A percentile compares a stretch with the other conserved stretches of the same genome.
Conservation (phyloP, 2,888 invertebrate genomes). For the Nomada hirtipes region DNA sequence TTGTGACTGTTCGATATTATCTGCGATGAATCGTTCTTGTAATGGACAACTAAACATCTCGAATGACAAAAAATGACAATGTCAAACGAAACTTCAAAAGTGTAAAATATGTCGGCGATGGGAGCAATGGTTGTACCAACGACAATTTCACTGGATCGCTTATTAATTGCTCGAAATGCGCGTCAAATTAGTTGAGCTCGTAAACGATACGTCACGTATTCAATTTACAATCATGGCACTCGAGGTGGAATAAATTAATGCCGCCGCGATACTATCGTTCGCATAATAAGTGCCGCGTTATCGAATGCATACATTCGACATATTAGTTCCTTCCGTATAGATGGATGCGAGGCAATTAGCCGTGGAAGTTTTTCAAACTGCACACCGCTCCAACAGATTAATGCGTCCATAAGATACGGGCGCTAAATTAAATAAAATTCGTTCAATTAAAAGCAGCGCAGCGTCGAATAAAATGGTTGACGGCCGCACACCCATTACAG, state of each 20-base stretch:
- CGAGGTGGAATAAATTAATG: conserved; percentile 81
- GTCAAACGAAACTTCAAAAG: conserved; percentile 30
- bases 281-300: conserved; percentile 80
- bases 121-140: conserved; percentile 44
- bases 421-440: conserved; percentile 33
- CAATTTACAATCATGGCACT: conserved; percentile 78
- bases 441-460: not conserved
- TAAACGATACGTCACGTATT: conserved; percentile 81
- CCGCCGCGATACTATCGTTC: conserved; percentile 74
- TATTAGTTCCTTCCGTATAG: conserved; percentile 42
- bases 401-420: conserved; percentile 60
- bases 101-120: conserved; percentile 3
- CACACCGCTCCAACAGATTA: conserved; percentile 42
- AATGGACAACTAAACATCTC: not conserved
- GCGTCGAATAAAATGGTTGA: conserved; percentile 24
- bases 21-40: not conserved
- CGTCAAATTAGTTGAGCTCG: conserved; percentile 79
- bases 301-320: conserved; percentile 75
- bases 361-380: conserved; percentile 52
- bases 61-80: not conserved
- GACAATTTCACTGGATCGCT: conserved; percentile 75
- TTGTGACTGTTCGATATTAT: not conserved
- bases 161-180: conserved; percentile 80
- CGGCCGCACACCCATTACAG: conserved; percentile 32
- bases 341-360: conserved; percentile 60